Conservation (phyloP, 1,140 invertebrate species). For the Nebria ingens region DNA sequence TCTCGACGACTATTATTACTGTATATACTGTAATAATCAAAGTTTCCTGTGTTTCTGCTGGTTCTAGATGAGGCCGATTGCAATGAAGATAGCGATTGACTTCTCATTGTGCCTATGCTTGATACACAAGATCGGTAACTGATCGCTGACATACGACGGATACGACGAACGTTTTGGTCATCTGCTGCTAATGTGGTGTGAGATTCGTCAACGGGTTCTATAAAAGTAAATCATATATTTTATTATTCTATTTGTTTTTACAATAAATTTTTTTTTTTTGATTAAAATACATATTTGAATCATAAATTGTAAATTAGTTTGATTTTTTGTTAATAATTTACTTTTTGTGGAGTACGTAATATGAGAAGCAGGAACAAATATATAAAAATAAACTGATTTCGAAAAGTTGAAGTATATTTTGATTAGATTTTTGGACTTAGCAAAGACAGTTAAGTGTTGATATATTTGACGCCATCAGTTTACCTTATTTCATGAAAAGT, state of each 20-base stretch:
- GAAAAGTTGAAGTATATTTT: no score
- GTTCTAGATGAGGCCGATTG: neutral
- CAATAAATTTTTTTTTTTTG: no score
- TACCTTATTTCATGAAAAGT: no score
- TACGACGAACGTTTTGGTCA: neutral
- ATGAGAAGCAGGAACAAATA: no score
- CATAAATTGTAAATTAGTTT: neutral
- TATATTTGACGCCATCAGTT: no score
- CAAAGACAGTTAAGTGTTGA: no score
- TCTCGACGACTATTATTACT: neutral
- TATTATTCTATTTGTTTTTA: neutral
- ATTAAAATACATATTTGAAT: neutral
- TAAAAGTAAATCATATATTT: neutral
- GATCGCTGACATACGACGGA: neutral
- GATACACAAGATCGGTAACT: neutral
- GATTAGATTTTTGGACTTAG: no score
- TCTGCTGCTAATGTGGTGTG: neutral
- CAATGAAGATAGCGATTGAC: neutral
- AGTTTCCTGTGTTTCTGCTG: neutral
- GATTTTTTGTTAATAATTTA: neutral
- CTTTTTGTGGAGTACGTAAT: neutral
- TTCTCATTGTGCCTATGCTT: neutral
- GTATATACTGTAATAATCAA: neutral
- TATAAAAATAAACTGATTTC: no score
- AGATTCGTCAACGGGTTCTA: neutral